Percentiles rank a stretch among this genome's conserved stretches.
Evolutionary conservation across 2,888 invertebrate species (phyloP).

Genomic region (Aplocera efformata): DNA sequence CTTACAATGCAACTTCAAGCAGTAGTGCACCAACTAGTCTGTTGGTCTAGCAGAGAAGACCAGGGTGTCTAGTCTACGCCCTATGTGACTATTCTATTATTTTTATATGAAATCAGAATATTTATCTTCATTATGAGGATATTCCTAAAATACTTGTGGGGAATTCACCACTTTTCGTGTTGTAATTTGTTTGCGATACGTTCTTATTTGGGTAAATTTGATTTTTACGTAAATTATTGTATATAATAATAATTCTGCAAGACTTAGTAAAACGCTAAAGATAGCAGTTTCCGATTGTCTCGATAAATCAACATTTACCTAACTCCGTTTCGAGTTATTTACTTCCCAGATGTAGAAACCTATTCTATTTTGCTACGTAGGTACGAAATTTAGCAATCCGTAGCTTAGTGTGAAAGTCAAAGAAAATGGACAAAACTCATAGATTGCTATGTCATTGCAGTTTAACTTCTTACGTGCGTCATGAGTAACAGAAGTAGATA

Average conservation of each 20-base stretch:
- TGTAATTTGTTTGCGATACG: too few species aligned
- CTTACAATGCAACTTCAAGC: too few species aligned
- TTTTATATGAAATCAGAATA: too few species aligned
- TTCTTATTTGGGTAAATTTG: too few species aligned
- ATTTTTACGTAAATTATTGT: too few species aligned
- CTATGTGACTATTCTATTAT: too few species aligned
- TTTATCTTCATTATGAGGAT: too few species aligned
- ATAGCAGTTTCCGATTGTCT: constrained; percentile 62
- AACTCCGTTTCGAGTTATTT: constrained; percentile 51
- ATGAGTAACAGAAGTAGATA: background rate
- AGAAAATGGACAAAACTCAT: background rate
- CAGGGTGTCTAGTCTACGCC: too few species aligned
- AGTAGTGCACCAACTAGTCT: too few species aligned
- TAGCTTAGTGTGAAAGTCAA: constrained; percentile 3
- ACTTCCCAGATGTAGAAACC: constrained; percentile 48
- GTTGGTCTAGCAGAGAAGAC: too few species aligned
- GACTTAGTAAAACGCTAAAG: constrained; percentile 71
- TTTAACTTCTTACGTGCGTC: constrained; percentile 1
- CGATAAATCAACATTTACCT: constrained; percentile 61
- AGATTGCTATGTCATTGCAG: background rate
- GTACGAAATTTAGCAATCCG: constrained; percentile 37
- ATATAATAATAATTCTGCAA: constrained; percentile 53
- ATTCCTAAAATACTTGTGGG: too few species aligned
- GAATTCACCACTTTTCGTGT: too few species aligned
- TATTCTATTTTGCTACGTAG: constrained; percentile 26